Percentiles rank a stretch among this genome's conserved stretches.
These are phyloP conservation scores for Drosophila miranda DNA, from an alignment of 1,140 invertebrate species.

Conservation along the genomic window DNA sequence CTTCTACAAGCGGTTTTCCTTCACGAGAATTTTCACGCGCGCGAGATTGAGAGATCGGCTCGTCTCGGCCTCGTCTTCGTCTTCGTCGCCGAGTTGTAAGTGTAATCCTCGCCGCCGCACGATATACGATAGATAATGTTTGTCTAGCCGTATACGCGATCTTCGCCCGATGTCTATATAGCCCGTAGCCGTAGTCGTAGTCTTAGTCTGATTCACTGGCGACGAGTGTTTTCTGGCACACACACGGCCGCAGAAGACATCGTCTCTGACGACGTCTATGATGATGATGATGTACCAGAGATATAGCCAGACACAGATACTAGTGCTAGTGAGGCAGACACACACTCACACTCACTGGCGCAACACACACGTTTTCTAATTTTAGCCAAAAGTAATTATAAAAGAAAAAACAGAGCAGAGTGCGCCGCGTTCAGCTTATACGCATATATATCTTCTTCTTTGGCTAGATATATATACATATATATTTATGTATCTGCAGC, in stretches of 20 bases:
- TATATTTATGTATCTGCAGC: conserved; percentile 18
- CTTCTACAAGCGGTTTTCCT: conserved; percentile 22
- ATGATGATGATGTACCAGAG: conserved; percentile 60
- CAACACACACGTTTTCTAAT: conserved; percentile 82
- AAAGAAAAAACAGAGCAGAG: conserved; percentile 79
- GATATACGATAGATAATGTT: conserved; percentile 75
- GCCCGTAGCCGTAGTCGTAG: conserved; percentile 24
- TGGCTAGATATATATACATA: conserved; percentile 62
- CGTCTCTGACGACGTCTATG: conserved; percentile 52
- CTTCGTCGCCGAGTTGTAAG: conserved; percentile 56
- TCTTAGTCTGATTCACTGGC: conserved; percentile 70
- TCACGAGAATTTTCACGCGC: conserved; percentile 73
- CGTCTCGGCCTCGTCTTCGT: conserved; percentile 48
- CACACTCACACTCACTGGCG: conserved; percentile 32
- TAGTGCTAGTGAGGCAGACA: conserved; percentile 31
- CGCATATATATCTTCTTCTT: conserved; percentile 76
- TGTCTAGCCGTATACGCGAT: conserved; percentile 77
- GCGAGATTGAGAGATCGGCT: conserved; percentile 44
- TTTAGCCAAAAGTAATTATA: conserved; percentile 83
- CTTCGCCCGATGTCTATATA: conserved; percentile 60
- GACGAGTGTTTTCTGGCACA: conserved; percentile 72
- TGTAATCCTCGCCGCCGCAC: conserved; percentile 72
- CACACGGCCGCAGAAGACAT: conserved; percentile 48
- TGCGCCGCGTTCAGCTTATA: conserved; percentile 76
- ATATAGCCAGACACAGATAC: conserved; percentile 76